These are phyloP conservation scores for Andrena hattorfiana DNA, from an alignment of 2,888 invertebrate species.

Conservation along the genomic window DNA sequence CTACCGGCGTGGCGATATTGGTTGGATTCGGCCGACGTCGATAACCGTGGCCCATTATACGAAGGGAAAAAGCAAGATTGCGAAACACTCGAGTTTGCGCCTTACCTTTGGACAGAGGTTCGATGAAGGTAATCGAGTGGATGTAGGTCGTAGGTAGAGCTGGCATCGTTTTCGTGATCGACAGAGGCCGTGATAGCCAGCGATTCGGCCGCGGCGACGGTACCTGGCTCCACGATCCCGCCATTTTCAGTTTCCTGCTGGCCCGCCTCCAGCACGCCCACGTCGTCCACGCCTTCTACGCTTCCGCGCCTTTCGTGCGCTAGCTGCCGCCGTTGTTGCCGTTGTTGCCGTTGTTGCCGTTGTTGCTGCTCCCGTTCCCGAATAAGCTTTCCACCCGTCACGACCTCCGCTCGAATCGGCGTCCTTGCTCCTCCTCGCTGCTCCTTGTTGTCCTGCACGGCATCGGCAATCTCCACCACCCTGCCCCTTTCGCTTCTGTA, in stretches of 20 bases:
- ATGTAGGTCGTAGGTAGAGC: constrained; percentile 73
- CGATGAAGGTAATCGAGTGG: constrained; percentile 74
- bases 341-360: constrained; percentile 51
- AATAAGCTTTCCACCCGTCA: constrained; percentile 23
- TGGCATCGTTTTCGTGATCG: constrained; percentile 70
- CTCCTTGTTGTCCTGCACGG: constrained; percentile 48
- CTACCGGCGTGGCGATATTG: too few species aligned
- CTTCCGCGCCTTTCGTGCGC: constrained; percentile 67
- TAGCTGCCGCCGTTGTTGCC: constrained; percentile 70
- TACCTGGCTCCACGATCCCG: constrained; percentile 77
- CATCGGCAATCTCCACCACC: constrained; percentile 52
- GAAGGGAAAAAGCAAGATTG: not conserved
- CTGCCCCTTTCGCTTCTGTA: constrained; percentile 37
- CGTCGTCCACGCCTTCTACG: constrained; percentile 80
- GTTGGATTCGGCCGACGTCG: too few species aligned
- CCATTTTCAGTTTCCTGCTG: constrained; percentile 83
- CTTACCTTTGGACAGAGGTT: constrained; percentile 73
- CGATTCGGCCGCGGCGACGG: constrained; percentile 60
- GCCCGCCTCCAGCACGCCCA: constrained; percentile 84
- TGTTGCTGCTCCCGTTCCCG: constrained; percentile 22
- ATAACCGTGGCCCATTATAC: too few species aligned
- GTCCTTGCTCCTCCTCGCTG: not conserved
- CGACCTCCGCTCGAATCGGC: constrained; percentile 41
- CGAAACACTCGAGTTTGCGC: not conserved
- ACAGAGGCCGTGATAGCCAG: constrained; percentile 68